Conservation (phyloP, 2,888 invertebrate genomes). For the Meghimatium bilineatum region DNA sequence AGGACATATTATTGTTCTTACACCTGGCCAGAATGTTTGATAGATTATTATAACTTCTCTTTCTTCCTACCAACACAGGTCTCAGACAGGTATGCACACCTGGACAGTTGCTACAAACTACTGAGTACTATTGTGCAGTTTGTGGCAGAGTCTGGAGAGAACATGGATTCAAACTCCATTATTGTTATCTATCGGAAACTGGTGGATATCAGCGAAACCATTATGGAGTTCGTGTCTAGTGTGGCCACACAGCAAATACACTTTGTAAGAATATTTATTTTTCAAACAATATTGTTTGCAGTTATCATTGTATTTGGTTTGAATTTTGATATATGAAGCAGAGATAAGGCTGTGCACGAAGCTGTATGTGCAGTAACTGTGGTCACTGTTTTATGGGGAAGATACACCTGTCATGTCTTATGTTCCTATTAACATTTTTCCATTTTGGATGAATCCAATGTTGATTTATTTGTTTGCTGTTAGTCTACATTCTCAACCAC, state of each 20-base stretch:
- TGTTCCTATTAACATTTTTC: too few relatives aligned
- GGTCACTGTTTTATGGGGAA: too few relatives aligned
- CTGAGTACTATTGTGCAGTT: constrained; percentile 27
- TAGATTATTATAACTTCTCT: background rate
- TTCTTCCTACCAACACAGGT: constrained; percentile 8
- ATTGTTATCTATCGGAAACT: constrained; percentile 44
- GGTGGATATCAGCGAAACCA: constrained; percentile 33
- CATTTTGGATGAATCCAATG: too few relatives aligned
- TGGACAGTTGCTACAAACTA: constrained; percentile 41
- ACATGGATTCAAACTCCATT: constrained; percentile 24
- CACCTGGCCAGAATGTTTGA: too few relatives aligned
- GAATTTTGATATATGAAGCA: background rate
- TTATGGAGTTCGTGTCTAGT: constrained; percentile 41
- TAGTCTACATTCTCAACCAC: too few relatives aligned
- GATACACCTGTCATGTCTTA: too few relatives aligned
- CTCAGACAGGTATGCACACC: background rate
- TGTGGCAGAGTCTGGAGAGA: constrained; percentile 37
- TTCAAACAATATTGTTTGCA: too few relatives aligned
- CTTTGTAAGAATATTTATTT: constrained; percentile 25
- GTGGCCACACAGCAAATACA: constrained; percentile 33
- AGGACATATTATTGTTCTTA: too few relatives aligned
- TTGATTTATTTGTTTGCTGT: too few relatives aligned
- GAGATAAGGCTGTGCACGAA: too few relatives aligned
- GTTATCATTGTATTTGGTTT: background rate
- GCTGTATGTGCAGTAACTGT: too few relatives aligned